These are phyloP conservation scores for Xanthorhoe designata DNA, from an alignment of 2,888 invertebrate genomes.

Conservation along the genomic window DNA sequence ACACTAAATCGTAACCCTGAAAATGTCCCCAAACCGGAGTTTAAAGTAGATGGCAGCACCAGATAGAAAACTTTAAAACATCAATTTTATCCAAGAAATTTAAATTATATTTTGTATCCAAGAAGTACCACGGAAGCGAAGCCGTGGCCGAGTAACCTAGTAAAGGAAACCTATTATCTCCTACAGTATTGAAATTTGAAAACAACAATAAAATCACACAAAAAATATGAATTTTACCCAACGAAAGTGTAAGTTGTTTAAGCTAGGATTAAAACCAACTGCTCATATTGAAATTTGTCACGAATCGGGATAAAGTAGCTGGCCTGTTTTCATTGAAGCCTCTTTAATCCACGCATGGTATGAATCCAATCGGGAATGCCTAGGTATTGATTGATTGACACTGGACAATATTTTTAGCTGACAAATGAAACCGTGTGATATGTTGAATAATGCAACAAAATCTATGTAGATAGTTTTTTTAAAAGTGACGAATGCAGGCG, in stretches of 20 bases:
- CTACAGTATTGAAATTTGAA: too few species aligned
- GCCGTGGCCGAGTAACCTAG: too few species aligned
- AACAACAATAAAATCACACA: neutral
- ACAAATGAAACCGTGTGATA: constrained; percentile 25
- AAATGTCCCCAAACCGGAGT: too few species aligned
- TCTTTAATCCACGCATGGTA: constrained; percentile 46
- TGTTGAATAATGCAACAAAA: constrained; percentile 29
- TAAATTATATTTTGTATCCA: too few species aligned
- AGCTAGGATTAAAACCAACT: constrained; percentile 19
- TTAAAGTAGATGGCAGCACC: too few species aligned
- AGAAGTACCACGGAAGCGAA: too few species aligned
- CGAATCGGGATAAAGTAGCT: constrained; percentile 50
- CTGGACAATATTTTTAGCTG: constrained; percentile 26
- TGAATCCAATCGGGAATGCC: constrained; percentile 47
- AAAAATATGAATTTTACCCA: neutral
- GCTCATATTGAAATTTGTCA: constrained; percentile 46
- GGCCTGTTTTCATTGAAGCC: constrained; percentile 44
- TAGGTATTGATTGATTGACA: constrained; percentile 40
- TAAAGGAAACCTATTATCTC: too few species aligned
- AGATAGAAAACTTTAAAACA: too few species aligned
- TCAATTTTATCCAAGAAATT: too few species aligned
- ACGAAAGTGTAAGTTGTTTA: neutral
- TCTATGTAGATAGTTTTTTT: neutral
- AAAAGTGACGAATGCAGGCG: too few species aligned
- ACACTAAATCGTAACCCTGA: too few species aligned